Base-by-base conservation (phyloP, 2,888 invertebrate genomes). In the Melanophora roralis region DNA sequence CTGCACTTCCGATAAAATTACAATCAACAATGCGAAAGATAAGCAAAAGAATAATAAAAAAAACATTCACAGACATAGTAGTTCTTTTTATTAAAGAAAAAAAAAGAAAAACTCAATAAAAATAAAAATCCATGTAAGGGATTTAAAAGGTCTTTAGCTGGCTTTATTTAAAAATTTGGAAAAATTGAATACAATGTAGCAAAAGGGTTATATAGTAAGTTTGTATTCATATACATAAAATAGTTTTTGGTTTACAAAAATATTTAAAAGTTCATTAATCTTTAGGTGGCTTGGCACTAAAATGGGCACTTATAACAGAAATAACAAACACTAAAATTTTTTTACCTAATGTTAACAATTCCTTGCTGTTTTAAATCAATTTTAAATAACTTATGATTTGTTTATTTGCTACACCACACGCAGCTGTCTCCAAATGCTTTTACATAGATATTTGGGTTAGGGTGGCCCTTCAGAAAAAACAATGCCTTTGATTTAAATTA, bases 1-100 rank as follows among this genome's bases (percentile, higher is more conserved):
- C 80, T 77, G 77, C 67, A 80, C 64, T 77, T 77, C 72, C 79
- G 76, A 76, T 72, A 16, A 60, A 69, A 69, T 64, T 67, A 73
- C 43, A 60, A 43, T 47, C 47, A 36, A 51, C 32, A 43, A 74
- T 43, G 36, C 49, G 36, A 65, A 59, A 67, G 11, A 51, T 7
- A n/a, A 51, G 49, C 7, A 67, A 43, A 45, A 67, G 11, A 51
- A 57, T 6, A 32, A 38, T 23, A 43, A 6, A 27, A 27, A 27
- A 27, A 34, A 16, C 9, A 68, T 38, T 23, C 21, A 43, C 23
- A 62, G 45, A 49, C 47, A 21, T 5, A 12, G 14, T 64, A 23
- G 47, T 45, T 45, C 45, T 32, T n/a, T 2, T 3, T 9, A 23
- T 14, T 14, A 14, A 7, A 9, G 2, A 43, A 27, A 23, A 11